Percentiles rank a stretch among this genome's conserved stretches.
These are phyloP conservation scores for Gymnorhina tibicen DNA, from an alignment of 2,113 vertebrate species.

Conservation along the genomic window DNA sequence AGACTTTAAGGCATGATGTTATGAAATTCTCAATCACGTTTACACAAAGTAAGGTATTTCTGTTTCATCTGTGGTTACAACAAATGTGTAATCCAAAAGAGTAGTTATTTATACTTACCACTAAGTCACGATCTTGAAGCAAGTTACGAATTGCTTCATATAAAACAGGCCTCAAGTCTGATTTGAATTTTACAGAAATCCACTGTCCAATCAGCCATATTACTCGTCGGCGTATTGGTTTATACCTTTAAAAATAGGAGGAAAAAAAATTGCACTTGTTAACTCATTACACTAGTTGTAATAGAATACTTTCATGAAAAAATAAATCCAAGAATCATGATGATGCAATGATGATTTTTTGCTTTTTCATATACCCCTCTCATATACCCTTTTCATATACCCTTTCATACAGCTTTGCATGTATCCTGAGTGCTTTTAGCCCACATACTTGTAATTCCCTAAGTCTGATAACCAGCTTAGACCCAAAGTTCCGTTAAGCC, in stretches of 20 bases:
- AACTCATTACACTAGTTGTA: background rate
- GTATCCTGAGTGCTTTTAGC: too few species aligned
- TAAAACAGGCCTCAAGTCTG: slow-evolving; percentile 90
- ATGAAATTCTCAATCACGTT: background rate
- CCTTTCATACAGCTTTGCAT: too few species aligned
- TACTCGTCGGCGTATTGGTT: slow-evolving; percentile 89
- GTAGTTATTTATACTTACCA: slow-evolving; percentile 78
- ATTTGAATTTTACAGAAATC: slow-evolving; percentile 97
- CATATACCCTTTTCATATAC: too few species aligned
- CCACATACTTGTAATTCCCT: too few species aligned
- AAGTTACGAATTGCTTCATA: slow-evolving; percentile 91
- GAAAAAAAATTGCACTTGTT: background rate
- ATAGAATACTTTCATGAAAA: background rate
- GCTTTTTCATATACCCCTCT: too few species aligned
- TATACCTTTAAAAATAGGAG: slow-evolving; percentile 78
- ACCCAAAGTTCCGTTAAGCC: too few species aligned
- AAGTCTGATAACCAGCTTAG: too few species aligned
- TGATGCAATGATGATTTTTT: too few species aligned
- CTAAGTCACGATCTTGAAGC: slow-evolving; percentile 95
- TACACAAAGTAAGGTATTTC: background rate
- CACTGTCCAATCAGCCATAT: slow-evolving; percentile 98
- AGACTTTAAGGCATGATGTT: background rate
- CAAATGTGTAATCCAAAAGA: background rate
- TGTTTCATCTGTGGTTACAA: background rate
- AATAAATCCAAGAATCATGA: background rate